Evolutionary conservation across 1,140 invertebrate genomes (phyloP).

Genomic region (Papilio helenus): DNA sequence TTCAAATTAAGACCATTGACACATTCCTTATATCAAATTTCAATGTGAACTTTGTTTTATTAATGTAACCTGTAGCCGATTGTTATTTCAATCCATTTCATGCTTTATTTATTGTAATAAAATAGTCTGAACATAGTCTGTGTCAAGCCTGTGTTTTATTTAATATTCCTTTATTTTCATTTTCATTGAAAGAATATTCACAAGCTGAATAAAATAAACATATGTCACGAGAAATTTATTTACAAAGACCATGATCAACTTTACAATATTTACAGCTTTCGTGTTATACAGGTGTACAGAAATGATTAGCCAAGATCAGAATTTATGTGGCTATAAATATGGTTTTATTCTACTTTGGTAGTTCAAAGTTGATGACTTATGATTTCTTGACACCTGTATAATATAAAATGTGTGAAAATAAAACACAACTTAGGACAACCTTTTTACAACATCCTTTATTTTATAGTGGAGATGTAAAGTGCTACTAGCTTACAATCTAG

Average conservation of each 20-base stretch:
- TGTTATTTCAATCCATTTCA: slow-evolving; percentile 30
- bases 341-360: neutral
- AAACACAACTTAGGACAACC: neutral
- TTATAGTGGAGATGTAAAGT: neutral
- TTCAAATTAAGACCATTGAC: neutral
- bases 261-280: neutral
- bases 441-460: neutral
- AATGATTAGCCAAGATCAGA: neutral
- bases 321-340: neutral
- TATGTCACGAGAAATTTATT: slow-evolving; percentile 35
- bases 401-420: neutral
- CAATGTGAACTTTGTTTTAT: neutral
- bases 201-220: slow-evolving; percentile 36
- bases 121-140: slow-evolving; percentile 47
- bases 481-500: neutral
- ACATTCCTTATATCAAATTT: neutral
- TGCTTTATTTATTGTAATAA: slow-evolving; percentile 73
- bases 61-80: neutral
- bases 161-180: neutral
- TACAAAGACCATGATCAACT: neutral
- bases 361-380: neutral
- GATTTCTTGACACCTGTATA: slow-evolving; percentile 1
- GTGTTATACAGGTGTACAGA: neutral
- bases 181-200: neutral
- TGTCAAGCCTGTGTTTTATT: slow-evolving; percentile 38